A percentile compares a stretch with the other conserved stretches of the same genome.
Evolutionary conservation across 2,888 invertebrate species (phyloP).

Genomic region (Papilio protenor): DNA sequence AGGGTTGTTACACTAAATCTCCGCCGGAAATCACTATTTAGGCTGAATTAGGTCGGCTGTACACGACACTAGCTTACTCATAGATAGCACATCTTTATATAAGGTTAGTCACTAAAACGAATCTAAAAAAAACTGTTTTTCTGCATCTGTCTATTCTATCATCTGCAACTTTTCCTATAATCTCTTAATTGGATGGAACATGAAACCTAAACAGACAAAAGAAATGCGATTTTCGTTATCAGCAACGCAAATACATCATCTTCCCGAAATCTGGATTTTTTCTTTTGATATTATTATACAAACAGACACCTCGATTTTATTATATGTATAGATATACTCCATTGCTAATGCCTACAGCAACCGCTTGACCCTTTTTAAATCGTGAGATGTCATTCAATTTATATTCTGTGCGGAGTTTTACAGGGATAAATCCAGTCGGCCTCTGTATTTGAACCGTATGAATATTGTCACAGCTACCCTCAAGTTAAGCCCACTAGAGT

Average conservation of each 20-base stretch:
- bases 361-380: not conserved
- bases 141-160: too few relatives aligned
- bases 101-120: not conserved
- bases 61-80: not conserved
- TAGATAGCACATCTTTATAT: not conserved
- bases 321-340: not conserved
- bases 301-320: too few relatives aligned
- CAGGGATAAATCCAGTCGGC: not conserved
- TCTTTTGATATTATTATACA: too few relatives aligned
- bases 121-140: not conserved
- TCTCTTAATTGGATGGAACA: not conserved
- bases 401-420: not conserved
- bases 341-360: not conserved
- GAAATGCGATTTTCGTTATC: too few relatives aligned
- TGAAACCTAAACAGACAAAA: not conserved
- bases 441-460: constrained; percentile 1
- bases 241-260: too few relatives aligned
- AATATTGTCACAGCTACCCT: constrained; percentile 9
- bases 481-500: constrained; percentile 15
- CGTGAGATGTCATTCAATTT: not conserved
- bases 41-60: not conserved
- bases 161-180: not conserved
- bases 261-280: too few relatives aligned
- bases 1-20: constrained; percentile 24
- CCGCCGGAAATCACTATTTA: constrained; percentile 1